phyloP scores from a whole-genome alignment of 2,797 vertebrate genomes.

The Sebastes vulpes region DNA sequence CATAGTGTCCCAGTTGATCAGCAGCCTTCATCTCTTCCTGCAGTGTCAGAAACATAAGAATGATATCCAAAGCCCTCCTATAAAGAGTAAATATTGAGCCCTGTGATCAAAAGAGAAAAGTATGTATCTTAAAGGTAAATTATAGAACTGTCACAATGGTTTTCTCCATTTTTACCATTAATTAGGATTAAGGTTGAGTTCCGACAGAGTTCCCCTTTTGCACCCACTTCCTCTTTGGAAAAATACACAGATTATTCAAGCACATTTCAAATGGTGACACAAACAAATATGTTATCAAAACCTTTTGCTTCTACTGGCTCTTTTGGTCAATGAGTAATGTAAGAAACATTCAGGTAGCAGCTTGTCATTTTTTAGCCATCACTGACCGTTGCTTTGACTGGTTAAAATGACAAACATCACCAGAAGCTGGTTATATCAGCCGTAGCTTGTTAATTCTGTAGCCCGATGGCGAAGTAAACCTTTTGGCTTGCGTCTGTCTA shows the following conservation, averaged over 20 bases:
- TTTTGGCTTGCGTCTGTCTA: too few species aligned
- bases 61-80: not conserved
- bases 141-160: not conserved
- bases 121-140: not conserved
- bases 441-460: not conserved
- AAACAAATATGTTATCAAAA: not conserved
- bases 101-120: not conserved
- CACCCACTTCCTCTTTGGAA: not conserved
- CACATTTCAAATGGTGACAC: not conserved
- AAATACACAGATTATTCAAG: not conserved
- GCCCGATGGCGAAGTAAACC: too few species aligned
- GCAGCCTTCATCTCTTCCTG: not conserved
- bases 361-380: not conserved
- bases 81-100: not conserved
- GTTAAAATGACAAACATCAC: not conserved
- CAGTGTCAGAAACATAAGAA: not conserved
- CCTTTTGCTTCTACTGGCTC: not conserved
- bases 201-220: not conserved
- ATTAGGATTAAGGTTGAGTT: not conserved
- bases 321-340: not conserved
- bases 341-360: not conserved
- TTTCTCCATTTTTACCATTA: not conserved
- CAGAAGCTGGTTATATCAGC: not conserved
- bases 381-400: not conserved
- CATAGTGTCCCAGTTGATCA: not conserved